These are phyloP conservation scores for Drosophila pachea DNA, from an alignment of 1,140 invertebrate genomes.

Conservation along the genomic window DNA sequence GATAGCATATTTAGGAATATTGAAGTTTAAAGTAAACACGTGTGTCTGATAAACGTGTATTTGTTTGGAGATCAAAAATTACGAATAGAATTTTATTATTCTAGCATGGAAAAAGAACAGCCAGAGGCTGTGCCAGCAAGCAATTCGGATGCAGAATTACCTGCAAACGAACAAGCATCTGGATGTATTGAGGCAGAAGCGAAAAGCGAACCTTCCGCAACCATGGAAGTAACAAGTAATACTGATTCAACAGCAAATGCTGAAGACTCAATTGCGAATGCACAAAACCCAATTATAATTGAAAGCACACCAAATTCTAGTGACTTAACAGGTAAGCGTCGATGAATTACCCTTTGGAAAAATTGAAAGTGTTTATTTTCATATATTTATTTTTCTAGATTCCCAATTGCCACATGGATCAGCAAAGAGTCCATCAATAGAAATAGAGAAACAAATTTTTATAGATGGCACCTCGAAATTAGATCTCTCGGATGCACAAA, in stretches of 20 bases:
- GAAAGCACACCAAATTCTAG: background rate
- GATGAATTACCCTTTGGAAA: background rate
- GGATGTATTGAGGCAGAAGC: background rate
- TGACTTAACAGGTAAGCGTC: background rate
- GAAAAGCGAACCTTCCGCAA: background rate
- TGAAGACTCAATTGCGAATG: background rate
- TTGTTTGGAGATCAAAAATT: background rate
- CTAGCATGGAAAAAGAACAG: slow-evolving; percentile 24
- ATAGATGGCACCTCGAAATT: too few species aligned
- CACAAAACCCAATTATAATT: background rate
- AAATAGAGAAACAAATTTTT: too few species aligned
- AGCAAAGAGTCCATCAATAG: too few species aligned
- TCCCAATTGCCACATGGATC: too few species aligned
- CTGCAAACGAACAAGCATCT: background rate
- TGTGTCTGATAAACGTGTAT: slow-evolving; percentile 16
- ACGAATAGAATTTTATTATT: background rate
- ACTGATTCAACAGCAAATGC: slow-evolving; percentile 1
- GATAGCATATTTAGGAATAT: background rate
- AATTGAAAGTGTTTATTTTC: background rate
- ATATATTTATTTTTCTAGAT: too few species aligned
- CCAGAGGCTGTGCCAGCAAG: slow-evolving; percentile 7
- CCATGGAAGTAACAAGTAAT: background rate
- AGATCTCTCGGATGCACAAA: too few species aligned
- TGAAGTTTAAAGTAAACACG: slow-evolving; percentile 28
- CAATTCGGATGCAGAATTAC: background rate